Evolutionary conservation across 2,888 invertebrate species (phyloP).

Genomic region (Aelia acuminata): DNA sequence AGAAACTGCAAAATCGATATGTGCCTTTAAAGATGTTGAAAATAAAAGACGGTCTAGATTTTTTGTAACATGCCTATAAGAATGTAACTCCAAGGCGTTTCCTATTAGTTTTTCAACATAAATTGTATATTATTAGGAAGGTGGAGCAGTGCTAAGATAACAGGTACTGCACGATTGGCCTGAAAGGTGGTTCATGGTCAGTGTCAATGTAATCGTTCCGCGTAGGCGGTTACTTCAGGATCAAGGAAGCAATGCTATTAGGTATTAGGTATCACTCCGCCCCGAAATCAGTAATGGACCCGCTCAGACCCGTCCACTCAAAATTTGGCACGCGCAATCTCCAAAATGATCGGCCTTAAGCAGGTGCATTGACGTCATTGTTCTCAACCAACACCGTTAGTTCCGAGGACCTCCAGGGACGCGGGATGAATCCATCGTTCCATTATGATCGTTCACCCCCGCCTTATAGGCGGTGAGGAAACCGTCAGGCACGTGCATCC

Average conservation of each 20-base stretch:
- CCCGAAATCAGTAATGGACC: neutral
- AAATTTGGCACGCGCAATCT: constrained; percentile 9
- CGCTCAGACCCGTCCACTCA: neutral
- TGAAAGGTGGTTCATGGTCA: constrained; percentile 8
- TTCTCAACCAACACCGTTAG: constrained; percentile 17
- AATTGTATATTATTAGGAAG: neutral
- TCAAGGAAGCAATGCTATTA: neutral
- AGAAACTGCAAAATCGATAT: too few relatives aligned
- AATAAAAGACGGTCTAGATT: too few relatives aligned
- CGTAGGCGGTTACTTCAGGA: neutral
- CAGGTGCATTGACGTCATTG: constrained; percentile 30
- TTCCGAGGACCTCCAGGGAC: constrained; percentile 27
- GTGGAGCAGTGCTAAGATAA: neutral
- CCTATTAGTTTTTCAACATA: neutral
- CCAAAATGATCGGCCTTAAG: neutral
- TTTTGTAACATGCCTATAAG: too few relatives aligned
- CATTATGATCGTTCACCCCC: constrained; percentile 38
- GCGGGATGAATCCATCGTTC: constrained; percentile 31
- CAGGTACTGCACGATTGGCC: neutral
- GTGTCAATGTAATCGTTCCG: neutral
- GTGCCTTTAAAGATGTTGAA: too few relatives aligned
- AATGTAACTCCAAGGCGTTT: neutral
- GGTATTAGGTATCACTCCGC: neutral
- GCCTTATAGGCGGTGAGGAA: constrained; percentile 48
- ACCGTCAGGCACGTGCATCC: constrained; percentile 50